phyloP scores from a whole-genome alignment of 1,140 invertebrate genomes.

The Subanguina moxae region DNA sequence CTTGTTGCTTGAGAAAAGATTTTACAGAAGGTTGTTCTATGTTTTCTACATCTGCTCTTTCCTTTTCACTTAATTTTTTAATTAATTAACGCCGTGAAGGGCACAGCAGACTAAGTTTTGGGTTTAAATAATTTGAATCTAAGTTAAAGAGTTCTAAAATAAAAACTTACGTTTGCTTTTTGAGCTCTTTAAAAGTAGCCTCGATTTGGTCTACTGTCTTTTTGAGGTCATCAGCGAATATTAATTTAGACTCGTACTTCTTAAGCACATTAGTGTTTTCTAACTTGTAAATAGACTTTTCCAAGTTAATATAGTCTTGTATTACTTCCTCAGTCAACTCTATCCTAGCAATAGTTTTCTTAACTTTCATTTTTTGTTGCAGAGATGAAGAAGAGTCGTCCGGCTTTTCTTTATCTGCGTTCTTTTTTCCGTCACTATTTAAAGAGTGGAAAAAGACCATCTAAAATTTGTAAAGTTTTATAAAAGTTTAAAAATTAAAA shows the following conservation, averaged over 20 bases:
- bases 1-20: conserved; percentile 60
- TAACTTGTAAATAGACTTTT: conserved; percentile 49
- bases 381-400: not conserved
- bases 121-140: not conserved
- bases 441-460: not conserved
- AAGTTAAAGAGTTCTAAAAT: not conserved
- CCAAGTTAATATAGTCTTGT: conserved; percentile 51
- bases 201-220: conserved; percentile 56
- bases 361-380: conserved; percentile 11
- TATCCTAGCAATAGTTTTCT: conserved; percentile 38
- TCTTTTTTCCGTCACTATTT: not conserved
- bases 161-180: conserved; percentile 59
- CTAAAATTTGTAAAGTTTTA: not conserved
- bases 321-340: conserved; percentile 53
- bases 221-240: conserved; percentile 56
- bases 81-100: no score
- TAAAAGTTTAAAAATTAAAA: not conserved
- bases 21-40: conserved; percentile 59
- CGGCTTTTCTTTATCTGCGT: not conserved
- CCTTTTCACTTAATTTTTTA: conserved; percentile 59
- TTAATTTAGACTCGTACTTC: conserved; percentile 54
- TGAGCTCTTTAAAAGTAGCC: conserved; percentile 54
- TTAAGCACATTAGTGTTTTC: conserved; percentile 54
- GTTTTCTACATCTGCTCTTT: conserved; percentile 61
- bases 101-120: not conserved